Evolutionary conservation across 2,888 invertebrate genomes (phyloP), one percentile per base, ranked within the genome.

Genomic region (Alsophila aescularia): DNA sequence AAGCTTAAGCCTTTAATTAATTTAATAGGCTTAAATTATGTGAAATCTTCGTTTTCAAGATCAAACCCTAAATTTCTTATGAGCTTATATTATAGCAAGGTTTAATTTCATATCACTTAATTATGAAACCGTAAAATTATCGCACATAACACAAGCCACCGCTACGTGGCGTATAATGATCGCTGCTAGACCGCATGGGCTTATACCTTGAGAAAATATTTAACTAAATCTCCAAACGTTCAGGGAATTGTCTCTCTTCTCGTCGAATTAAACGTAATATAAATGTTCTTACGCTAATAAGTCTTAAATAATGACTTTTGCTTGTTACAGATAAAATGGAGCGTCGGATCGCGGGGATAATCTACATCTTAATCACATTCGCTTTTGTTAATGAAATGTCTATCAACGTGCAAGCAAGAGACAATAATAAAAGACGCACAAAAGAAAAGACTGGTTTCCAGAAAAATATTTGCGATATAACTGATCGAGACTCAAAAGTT

Each of bases 381-480:
- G 86, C 87, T 50, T 79, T 90, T 37, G 83, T 89, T 64, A 90
- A 86, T 70, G 88, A 90, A 78, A 88, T 90, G 86, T 87, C 90
- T 63, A 84, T 87, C 64, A 89, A 85, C 65, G 90, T 87, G 12
- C 87, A 89, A 68, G 89, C 88, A 12, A 83, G 83, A 63, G 90
- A 90, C 73, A 90, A 83, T 70, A 86, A 78, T 69, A 92, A 88
- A 67, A 75, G 85, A 48, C 75, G 90, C 24, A 79, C 84, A 10
- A 92, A 91, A 70, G 91, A 92, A 64, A 92, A 92, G 67, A 71
- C 72, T 1, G 88, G 90, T n/a, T 89, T 90, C 60, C 86, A 86
- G 62, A 89, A 87, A 64, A 93, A 94, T 73, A 90, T 94, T 43
- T 94, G 94, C 69, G 92, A 93, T 68, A 90, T 93, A 58, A 91